Evolutionary conservation across 2,113 vertebrate species (phyloP).

Genomic region (Rhynchopsitta pachyrhyncha): DNA sequence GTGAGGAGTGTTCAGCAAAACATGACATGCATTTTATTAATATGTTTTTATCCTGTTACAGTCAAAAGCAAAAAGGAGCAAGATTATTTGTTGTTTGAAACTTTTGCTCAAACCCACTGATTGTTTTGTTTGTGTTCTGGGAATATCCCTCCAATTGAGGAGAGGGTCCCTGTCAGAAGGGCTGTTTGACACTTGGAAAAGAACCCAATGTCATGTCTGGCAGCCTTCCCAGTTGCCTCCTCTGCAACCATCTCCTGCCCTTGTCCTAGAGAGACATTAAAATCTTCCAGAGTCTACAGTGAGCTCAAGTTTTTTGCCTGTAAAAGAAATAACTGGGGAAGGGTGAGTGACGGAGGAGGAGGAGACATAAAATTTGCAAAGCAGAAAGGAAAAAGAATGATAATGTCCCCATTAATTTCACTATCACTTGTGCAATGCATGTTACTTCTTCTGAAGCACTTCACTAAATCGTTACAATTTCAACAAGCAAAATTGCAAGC

Average conservation of each 20-base stretch:
- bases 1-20: neutral
- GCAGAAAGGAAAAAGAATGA: neutral
- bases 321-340: neutral
- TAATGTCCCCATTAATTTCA: conserved; percentile 52
- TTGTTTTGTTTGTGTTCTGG: neutral
- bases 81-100: neutral
- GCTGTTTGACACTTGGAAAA: conserved; percentile 73
- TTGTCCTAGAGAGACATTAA: conserved; percentile 82
- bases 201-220: conserved; percentile 78
- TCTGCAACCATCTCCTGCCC: conserved; percentile 81
- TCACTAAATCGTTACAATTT: conserved; percentile 57
- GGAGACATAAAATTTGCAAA: conserved; percentile 16
- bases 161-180: neutral
- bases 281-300: conserved; percentile 80
- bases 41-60: neutral
- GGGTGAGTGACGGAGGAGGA: conserved; percentile 14
- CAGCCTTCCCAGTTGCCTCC: conserved; percentile 70
- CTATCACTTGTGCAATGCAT: conserved; percentile 34
- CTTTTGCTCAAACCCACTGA: rapidly evolving
- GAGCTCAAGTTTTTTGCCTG: conserved; percentile 84
- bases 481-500: conserved; percentile 61
- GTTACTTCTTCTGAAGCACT: conserved; percentile 51
- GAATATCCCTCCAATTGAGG: neutral
- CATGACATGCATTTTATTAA: neutral
- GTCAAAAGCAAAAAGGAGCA: neutral